A percentile compares a stretch with the other conserved stretches of the same genome.
Conservation (phyloP, 2,888 invertebrate species). For the Leucoptera coffeella region DNA sequence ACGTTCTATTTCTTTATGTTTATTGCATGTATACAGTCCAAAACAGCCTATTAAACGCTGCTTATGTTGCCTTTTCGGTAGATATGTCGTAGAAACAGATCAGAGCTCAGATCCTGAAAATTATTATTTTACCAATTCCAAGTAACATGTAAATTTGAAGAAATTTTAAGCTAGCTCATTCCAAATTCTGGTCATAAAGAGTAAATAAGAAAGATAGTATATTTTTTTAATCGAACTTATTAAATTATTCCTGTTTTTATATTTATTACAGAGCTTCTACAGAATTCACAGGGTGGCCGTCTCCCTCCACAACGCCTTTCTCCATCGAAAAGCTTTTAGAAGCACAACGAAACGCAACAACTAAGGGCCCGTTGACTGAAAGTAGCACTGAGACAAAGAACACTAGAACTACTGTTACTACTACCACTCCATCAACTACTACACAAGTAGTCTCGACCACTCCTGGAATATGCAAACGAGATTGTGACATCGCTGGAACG, state of each 20-base stretch:
- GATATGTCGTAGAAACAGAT: too few species aligned
- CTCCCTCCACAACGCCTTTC: constrained; percentile 79
- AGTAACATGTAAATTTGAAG: too few species aligned
- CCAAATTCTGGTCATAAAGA: too few species aligned
- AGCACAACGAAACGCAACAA: constrained; percentile 56
- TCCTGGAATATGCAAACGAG: constrained; percentile 69
- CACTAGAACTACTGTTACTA: constrained; percentile 47
- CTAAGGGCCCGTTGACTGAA: constrained; percentile 44
- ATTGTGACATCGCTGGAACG: constrained; percentile 82
- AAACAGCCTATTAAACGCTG: too few species aligned
- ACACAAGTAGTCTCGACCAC: constrained; percentile 70
- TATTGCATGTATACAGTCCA: too few species aligned
- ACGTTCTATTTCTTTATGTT: too few species aligned
- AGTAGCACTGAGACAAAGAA: constrained; percentile 42
- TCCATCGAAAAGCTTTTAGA: constrained; percentile 77
- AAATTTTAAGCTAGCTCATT: too few species aligned
- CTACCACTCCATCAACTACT: constrained; percentile 63
- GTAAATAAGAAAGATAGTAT: too few species aligned
- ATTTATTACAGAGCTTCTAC: constrained; percentile 63
- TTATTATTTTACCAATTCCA: not conserved
- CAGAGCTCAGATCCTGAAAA: too few species aligned
- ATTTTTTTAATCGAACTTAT: too few species aligned
- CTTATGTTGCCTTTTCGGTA: too few species aligned
- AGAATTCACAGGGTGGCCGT: constrained; percentile 88
- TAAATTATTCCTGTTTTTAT: too few species aligned